phyloP scores from a whole-genome alignment of 2,888 invertebrate species.

The Nomada ferruginata region DNA sequence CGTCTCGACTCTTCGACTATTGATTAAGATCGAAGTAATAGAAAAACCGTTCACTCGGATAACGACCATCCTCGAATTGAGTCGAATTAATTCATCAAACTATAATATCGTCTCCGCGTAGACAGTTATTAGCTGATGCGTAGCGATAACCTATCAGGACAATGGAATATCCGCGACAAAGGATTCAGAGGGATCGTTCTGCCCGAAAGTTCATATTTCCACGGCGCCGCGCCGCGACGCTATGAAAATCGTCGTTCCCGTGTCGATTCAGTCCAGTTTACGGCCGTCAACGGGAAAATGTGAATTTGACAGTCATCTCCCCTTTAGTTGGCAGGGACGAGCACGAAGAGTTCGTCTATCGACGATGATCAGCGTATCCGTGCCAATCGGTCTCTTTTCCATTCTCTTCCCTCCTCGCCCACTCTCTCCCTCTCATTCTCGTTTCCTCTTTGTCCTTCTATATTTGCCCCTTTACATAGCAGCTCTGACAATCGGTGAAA shows the following conservation, averaged over 20 bases:
- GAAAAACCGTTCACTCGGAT: too few relatives aligned
- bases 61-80: too few relatives aligned
- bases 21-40: too few relatives aligned
- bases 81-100: too few relatives aligned
- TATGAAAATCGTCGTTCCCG: not conserved
- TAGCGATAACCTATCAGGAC: too few relatives aligned
- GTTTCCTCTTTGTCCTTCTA: not conserved
- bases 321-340: constrained; percentile 1
- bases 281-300: constrained; percentile 48
- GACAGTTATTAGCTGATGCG: too few relatives aligned
- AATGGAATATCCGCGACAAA: too few relatives aligned
- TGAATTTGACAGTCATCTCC: constrained; percentile 62
- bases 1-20: too few relatives aligned
- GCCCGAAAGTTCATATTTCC: not conserved
- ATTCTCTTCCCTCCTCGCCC: not conserved
- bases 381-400: constrained; percentile 32
- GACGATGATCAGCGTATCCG: constrained; percentile 41
- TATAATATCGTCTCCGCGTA: too few relatives aligned
- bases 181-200: too few relatives aligned
- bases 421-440: not conserved
- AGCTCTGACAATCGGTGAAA: constrained; percentile 55
- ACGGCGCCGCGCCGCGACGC: not conserved
- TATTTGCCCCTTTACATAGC: constrained; percentile 14
- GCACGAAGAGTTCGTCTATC: constrained; percentile 32
- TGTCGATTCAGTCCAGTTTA: constrained; percentile 47